Evolutionary conservation across 2,113 vertebrate genomes (phyloP).

Genomic region (Ovibos moschatus): DNA sequence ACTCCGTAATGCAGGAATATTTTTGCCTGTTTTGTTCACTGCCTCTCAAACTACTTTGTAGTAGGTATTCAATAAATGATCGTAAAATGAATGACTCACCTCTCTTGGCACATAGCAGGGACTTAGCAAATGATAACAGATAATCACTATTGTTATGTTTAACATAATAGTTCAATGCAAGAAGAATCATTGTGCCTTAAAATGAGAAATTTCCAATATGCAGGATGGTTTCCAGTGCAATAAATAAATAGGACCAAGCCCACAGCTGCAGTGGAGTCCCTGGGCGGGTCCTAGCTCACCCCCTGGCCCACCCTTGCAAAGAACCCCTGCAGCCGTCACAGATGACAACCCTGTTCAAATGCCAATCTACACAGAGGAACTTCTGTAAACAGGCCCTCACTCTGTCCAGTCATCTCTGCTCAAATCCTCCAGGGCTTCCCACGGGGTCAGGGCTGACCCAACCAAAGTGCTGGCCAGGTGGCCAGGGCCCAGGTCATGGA

Average conservation of each 20-base stretch:
- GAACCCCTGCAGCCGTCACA: background rate
- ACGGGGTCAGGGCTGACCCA: conserved; percentile 24
- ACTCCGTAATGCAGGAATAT: background rate
- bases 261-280: background rate
- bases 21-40: background rate
- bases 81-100: background rate
- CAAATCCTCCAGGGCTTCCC: conserved; percentile 31
- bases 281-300: background rate
- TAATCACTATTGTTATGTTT: background rate
- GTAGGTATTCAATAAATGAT: background rate
- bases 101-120: background rate
- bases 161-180: conserved; percentile 17
- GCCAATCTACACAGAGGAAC: conserved; percentile 50
- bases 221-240: background rate
- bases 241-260: background rate
- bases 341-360: conserved; percentile 17
- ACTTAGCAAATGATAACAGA: background rate
- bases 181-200: conserved; percentile 1
- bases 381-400: conserved; percentile 56
- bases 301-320: background rate
- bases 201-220: conserved; percentile 15
- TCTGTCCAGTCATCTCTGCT: conserved; percentile 14
- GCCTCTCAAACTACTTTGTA: background rate
- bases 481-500: conserved; percentile 36
- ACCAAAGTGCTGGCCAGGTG: conserved; percentile 36